A percentile compares a stretch with the other conserved stretches of the same genome.
phyloP scores from a whole-genome alignment of 2,113 vertebrate species.

The Rostratula benghalensis region DNA sequence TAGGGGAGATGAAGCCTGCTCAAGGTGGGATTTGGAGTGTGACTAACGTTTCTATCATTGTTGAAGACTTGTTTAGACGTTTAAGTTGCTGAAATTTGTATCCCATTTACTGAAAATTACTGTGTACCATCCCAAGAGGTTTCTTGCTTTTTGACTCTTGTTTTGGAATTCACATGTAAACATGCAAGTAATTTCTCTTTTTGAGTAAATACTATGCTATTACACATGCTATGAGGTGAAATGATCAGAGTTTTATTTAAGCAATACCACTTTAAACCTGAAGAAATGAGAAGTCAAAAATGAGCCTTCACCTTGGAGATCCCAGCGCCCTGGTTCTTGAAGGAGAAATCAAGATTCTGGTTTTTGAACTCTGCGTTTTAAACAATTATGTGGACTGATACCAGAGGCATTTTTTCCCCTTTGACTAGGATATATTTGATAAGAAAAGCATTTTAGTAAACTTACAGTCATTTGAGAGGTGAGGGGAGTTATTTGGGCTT shows the following conservation, averaged over 20 bases:
- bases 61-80: background rate
- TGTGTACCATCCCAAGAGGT: background rate
- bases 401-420: background rate
- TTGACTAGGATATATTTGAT: background rate
- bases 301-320: conserved; percentile 24
- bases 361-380: background rate
- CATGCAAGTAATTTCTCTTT: background rate
- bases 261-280: background rate
- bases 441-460: background rate
- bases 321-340: background rate
- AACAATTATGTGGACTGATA: background rate
- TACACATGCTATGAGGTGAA: background rate
- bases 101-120: background rate
- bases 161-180: background rate
- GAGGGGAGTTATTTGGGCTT: background rate
- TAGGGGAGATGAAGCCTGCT: background rate
- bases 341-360: conserved; percentile 13
- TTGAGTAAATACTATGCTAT: background rate
- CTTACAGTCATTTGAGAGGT: background rate
- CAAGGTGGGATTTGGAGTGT: background rate
- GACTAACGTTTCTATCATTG: background rate
- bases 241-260: background rate
- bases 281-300: conserved; percentile 25
- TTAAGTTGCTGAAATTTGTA: background rate
- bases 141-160: background rate